A percentile compares a stretch with the other conserved stretches of the same genome.
phyloP scores from a whole-genome alignment of 2,113 vertebrate species.

The Pluvianellus socialis region DNA sequence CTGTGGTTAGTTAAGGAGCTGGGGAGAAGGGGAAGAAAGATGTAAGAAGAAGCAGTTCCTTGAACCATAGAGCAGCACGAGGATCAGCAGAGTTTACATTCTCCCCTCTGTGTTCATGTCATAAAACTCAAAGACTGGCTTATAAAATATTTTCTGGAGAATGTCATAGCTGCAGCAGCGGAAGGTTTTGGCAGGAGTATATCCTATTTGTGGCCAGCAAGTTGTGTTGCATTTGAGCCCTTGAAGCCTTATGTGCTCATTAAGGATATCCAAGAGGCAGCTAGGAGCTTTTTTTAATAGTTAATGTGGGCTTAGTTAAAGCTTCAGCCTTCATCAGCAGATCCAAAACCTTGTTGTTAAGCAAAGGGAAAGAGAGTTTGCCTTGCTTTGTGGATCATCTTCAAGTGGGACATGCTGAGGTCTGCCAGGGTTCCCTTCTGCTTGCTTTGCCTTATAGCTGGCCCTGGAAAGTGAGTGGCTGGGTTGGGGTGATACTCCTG shows the following conservation, averaged over 20 bases:
- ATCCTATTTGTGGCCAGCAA: not conserved
- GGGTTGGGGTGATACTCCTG: not conserved
- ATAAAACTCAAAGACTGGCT: not conserved
- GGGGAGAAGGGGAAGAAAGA: not conserved
- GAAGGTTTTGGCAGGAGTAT: constrained; percentile 11
- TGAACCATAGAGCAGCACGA: not conserved
- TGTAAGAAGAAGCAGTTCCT: not conserved
- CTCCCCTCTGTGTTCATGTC: not conserved
- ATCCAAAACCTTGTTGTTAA: not conserved
- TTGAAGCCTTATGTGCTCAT: not conserved
- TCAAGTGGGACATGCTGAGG: not conserved
- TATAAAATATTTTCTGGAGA: not conserved
- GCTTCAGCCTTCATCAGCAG: not conserved
- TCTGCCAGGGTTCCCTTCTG: not conserved
- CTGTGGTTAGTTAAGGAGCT: constrained; percentile 8
- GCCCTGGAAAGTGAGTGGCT: not conserved
- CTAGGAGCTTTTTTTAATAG: not conserved
- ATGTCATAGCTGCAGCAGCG: not conserved
- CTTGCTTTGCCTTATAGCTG: not conserved
- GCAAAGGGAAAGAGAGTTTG: not conserved
- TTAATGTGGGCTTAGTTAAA: not conserved
- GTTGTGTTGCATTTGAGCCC: not conserved
- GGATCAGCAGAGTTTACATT: not conserved
- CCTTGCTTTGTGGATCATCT: not conserved
- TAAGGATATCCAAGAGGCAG: constrained; percentile 11